phyloP scores from a whole-genome alignment of 2,797 vertebrate species.

The Liasis olivaceus region DNA sequence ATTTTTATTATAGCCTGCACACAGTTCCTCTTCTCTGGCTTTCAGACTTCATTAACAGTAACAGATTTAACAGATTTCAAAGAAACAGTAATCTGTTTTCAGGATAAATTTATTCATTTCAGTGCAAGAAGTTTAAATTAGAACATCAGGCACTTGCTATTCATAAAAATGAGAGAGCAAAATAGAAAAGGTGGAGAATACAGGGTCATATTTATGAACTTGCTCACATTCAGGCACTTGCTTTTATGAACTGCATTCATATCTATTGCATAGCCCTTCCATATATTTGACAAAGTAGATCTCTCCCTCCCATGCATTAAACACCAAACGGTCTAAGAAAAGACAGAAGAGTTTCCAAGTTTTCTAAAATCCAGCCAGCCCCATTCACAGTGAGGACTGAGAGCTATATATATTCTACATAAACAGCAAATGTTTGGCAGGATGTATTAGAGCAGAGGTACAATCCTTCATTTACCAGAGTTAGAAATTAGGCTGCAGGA shows the following conservation, averaged over 20 bases:
- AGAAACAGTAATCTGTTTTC: not conserved
- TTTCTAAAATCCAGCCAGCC: not conserved
- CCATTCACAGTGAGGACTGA: not conserved
- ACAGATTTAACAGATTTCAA: not conserved
- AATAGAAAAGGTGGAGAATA: not conserved
- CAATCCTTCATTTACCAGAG: conserved; percentile 28
- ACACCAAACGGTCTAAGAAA: not conserved
- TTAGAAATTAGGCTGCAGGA: not conserved
- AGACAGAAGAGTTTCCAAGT: not conserved
- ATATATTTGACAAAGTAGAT: not conserved
- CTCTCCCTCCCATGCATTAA: not conserved
- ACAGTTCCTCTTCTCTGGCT: not conserved
- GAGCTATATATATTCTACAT: not conserved
- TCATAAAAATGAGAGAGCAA: not conserved
- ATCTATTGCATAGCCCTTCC: not conserved
- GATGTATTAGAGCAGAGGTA: not conserved
- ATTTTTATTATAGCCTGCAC: not conserved
- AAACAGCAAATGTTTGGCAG: not conserved
- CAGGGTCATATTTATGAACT: not conserved
- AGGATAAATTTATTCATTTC: not conserved
- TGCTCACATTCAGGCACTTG: not conserved
- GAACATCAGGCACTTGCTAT: not conserved
- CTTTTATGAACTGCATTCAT: not conserved
- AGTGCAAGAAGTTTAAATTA: not conserved
- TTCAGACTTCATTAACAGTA: not conserved